phyloP scores from a whole-genome alignment of 1,140 invertebrate species.

The Thalassaphorura encarpata region DNA sequence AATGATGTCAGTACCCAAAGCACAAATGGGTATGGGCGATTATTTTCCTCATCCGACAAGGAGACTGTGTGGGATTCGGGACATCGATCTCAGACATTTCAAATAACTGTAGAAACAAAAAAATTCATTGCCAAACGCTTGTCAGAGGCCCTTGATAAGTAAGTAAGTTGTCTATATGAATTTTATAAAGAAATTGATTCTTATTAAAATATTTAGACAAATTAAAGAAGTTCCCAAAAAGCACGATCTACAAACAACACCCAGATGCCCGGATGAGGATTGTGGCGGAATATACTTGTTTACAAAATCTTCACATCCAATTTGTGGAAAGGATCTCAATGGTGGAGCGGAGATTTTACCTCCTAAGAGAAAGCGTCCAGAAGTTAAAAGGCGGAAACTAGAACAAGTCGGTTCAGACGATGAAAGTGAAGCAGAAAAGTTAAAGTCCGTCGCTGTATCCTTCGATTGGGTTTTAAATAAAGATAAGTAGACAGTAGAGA shows the following conservation, averaged over 20 bases:
- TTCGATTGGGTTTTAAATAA: slow-evolving; percentile 21
- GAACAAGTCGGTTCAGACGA: slow-evolving; percentile 8
- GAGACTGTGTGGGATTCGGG: too few species aligned
- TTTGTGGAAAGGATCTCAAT: slow-evolving; percentile 6
- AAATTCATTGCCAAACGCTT: slow-evolving; percentile 25
- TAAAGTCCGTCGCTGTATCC: slow-evolving; percentile 23
- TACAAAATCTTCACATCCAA: background rate
- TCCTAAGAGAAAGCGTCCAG: background rate
- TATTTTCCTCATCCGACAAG: too few species aligned
- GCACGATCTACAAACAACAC: too few species aligned
- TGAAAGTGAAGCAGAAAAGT: slow-evolving; percentile 17
- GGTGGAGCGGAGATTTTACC: background rate
- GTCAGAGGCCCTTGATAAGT: slow-evolving; percentile 17
- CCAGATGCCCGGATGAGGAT: too few species aligned
- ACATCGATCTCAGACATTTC: too few species aligned
- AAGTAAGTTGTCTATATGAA: background rate
- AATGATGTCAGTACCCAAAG: too few species aligned
- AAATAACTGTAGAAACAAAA: slow-evolving; percentile 16
- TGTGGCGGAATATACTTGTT: slow-evolving; percentile 27
- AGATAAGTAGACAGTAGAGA: background rate
- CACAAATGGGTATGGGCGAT: too few species aligned
- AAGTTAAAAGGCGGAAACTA: background rate
- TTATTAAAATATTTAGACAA: too few species aligned
- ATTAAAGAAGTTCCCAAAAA: too few species aligned
- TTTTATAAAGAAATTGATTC: too few species aligned